Percentiles rank a stretch among this genome's conserved stretches.
phyloP scores from a whole-genome alignment of 2,888 invertebrate species.

The Euclidia mi region DNA sequence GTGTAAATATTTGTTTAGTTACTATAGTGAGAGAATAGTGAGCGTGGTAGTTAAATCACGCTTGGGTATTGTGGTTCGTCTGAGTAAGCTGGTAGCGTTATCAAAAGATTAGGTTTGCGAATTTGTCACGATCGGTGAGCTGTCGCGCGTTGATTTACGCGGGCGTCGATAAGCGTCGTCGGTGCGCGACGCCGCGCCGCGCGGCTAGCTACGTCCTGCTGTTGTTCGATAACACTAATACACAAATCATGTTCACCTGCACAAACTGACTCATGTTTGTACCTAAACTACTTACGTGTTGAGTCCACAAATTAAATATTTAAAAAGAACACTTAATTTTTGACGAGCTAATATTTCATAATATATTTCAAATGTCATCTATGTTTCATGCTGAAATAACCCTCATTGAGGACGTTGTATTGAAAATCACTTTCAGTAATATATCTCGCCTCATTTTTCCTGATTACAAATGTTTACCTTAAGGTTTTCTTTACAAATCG shows the following conservation, averaged over 20 bases:
- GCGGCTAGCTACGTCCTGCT: conserved; percentile 41
- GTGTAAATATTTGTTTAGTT: background rate
- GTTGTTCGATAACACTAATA: conserved; percentile 51
- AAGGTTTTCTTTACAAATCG: too few species aligned
- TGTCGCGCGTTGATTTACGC: conserved; percentile 84
- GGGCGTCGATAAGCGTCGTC: conserved; percentile 73
- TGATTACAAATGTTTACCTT: too few species aligned
- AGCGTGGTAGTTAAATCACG: background rate
- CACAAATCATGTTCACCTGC: conserved; percentile 53
- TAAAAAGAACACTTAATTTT: too few species aligned
- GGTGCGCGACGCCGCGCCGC: conserved; percentile 49
- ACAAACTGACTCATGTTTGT: conserved; percentile 24
- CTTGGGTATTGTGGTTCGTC: conserved; percentile 44
- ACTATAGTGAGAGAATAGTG: background rate
- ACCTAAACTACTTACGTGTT: conserved; percentile 25
- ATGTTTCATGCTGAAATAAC: too few species aligned
- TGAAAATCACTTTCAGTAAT: too few species aligned
- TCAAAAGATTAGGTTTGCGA: conserved; percentile 83
- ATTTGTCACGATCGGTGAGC: conserved; percentile 86
- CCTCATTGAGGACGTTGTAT: too few species aligned
- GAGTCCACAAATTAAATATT: conserved; percentile 13
- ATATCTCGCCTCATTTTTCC: too few species aligned
- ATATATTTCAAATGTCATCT: too few species aligned
- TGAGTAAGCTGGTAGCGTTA: conserved; percentile 67
- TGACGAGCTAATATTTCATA: too few species aligned